Evolutionary conservation across 2,888 invertebrate species (phyloP), one percentile per base, ranked within the genome.

Genomic region (Hetaerina titia): DNA sequence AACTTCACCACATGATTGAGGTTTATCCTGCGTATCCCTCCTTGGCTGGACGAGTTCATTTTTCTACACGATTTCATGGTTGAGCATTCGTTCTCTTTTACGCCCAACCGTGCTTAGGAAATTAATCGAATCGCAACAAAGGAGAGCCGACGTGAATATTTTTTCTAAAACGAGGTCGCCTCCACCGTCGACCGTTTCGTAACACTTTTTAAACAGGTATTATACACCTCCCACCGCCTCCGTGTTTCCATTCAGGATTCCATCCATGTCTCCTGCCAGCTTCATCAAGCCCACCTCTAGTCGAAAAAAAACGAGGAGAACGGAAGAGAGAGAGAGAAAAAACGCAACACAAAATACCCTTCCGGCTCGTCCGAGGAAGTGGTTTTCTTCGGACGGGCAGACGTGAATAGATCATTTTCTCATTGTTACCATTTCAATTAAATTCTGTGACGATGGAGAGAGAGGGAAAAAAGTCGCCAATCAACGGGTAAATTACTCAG

Each of bases 141-240:
- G 22, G 31, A 31, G 81, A 81, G 31, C 81, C 81, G 81, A 81
- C 81, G 81, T 25, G 81, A 81, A 81, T 81, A 81, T 81, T 81
- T 81, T 31, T 31, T 81, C 15, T 22, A 81, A 31, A 81, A 81
- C 81, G 81, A 81, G 81, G 81, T 81, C 81, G 81, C 13, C 81
- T 31, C 81, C 81, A 11, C 9, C 25, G 9, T n/a, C 69, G 31
- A 15, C 31, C 81, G 81, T 81, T 81, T 81, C 81, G 81, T 81
- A 81, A 81, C 81, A 81, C 81, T 81, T 81, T 81, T 81, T 81
- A 81, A 81, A 81, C 81, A 31, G 81, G 81, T 81, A 81, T 81
- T 31, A 81, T 81, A 31, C 31, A 13, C 81, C 31, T n/a, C 11
- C 31, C 25, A 0, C 81, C 69, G 22, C n/a, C 25, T 4, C 31